phyloP scores from a whole-genome alignment of 2,797 vertebrate genomes.

The Pipistrellus pipistrellus region DNA sequence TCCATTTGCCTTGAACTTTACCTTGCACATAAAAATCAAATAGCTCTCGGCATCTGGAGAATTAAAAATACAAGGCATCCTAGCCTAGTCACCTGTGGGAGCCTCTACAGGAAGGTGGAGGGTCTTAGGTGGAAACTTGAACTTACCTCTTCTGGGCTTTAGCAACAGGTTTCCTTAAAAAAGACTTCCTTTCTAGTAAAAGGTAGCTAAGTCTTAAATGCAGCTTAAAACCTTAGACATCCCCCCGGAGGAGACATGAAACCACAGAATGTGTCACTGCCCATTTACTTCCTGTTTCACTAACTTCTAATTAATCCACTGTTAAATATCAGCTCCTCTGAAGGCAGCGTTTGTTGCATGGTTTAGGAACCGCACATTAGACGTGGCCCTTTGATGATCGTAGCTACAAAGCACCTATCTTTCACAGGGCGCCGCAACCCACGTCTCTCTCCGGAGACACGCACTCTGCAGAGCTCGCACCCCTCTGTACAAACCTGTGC shows the following conservation, averaged over 20 bases:
- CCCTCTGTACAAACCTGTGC: constrained; percentile 74
- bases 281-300: constrained; percentile 46
- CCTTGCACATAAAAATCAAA: constrained; percentile 59
- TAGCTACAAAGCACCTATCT: background rate
- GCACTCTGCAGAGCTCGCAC: background rate
- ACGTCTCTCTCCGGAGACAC: background rate
- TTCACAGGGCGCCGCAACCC: background rate
- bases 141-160: constrained; percentile 59
- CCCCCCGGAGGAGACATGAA: background rate
- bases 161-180: constrained; percentile 56
- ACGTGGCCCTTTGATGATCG: background rate
- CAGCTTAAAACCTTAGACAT: background rate
- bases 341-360: background rate
- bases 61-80: constrained; percentile 6
- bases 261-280: constrained; percentile 22
- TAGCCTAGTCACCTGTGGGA: background rate
- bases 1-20: constrained; percentile 80
- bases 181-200: constrained; percentile 69
- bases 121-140: background rate
- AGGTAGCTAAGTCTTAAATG: background rate
- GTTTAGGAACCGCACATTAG: background rate
- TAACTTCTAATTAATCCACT: background rate
- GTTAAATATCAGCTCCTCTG: background rate
- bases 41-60: constrained; percentile 60
- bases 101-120: background rate